These are phyloP conservation scores for Atherinomorus stipes DNA, from an alignment of 2,113 vertebrate genomes.

Conservation along the genomic window DNA sequence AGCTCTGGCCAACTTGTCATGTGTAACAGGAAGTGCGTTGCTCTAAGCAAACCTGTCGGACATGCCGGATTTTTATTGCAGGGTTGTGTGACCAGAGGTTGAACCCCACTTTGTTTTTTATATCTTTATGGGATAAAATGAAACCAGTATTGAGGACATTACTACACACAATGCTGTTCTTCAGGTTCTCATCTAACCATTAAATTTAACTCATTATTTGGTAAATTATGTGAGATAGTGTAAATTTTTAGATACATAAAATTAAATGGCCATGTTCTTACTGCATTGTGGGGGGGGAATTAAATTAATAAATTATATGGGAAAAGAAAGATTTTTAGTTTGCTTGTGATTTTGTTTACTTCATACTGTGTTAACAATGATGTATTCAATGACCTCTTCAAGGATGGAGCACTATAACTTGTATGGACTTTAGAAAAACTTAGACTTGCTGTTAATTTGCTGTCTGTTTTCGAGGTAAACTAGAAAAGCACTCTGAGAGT, in stretches of 20 bases:
- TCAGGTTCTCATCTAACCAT: neutral
- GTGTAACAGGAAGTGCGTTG: slow-evolving; percentile 53
- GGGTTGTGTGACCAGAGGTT: slow-evolving; percentile 33
- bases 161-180: neutral
- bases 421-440: neutral
- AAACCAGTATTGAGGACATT: slow-evolving; percentile 10
- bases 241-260: neutral
- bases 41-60: slow-evolving; percentile 57
- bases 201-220: neutral
- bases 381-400: neutral
- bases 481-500: too few species aligned
- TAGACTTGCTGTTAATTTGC: neutral
- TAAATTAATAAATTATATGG: neutral
- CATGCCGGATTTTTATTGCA: slow-evolving; percentile 22
- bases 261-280: neutral
- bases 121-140: slow-evolving; percentile 9
- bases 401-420: neutral
- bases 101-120: slow-evolving; percentile 32
- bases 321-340: neutral
- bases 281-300: neutral
- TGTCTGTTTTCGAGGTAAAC: neutral
- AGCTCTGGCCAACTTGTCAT: slow-evolving; percentile 61
- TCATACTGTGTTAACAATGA: neutral
- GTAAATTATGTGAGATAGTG: neutral
- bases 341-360: neutral